Conservation (phyloP, 1,140 invertebrate species). For the Drosophila punjabiensis region DNA sequence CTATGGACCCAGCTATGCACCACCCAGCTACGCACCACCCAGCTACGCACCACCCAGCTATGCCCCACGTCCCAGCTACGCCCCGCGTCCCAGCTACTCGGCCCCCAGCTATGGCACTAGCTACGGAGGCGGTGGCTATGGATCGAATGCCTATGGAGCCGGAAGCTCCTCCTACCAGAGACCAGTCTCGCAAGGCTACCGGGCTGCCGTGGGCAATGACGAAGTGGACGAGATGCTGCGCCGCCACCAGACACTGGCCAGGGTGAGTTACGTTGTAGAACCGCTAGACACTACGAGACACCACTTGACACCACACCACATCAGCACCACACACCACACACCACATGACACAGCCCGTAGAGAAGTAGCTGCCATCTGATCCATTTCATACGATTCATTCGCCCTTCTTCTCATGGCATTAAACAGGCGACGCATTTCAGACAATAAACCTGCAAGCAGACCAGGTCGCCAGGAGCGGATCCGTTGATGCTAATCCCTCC, state of each 20-base stretch:
- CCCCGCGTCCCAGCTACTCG: background rate
- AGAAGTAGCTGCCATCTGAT: slow-evolving; percentile 39
- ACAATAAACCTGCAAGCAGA: slow-evolving; percentile 59
- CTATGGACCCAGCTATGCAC: slow-evolving; percentile 44
- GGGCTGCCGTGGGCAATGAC: slow-evolving; percentile 76
- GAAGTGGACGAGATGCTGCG: slow-evolving; percentile 74
- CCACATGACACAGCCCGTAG: slow-evolving; percentile 13
- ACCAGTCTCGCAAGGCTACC: slow-evolving; percentile 25
- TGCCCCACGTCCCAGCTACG: background rate
- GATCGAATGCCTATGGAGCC: slow-evolving; percentile 53
- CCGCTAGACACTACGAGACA: background rate
- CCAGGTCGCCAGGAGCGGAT: slow-evolving; percentile 12
- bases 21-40: slow-evolving; percentile 36
- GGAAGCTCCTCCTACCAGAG: slow-evolving; percentile 34
- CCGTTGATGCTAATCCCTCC: slow-evolving; percentile 8
- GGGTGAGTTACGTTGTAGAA: slow-evolving; percentile 55
- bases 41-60: slow-evolving; percentile 1
- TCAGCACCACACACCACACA: slow-evolving; percentile 20
- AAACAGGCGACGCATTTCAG: slow-evolving; percentile 85
- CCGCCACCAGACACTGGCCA: slow-evolving; percentile 57
- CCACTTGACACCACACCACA: slow-evolving; percentile 16
- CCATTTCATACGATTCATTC: slow-evolving; percentile 67
- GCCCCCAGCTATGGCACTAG: slow-evolving; percentile 28
- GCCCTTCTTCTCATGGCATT: slow-evolving; percentile 67
- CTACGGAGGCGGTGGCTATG: slow-evolving; percentile 51